Base-by-base conservation (phyloP, 2,888 invertebrate species). In the Axea sp. region DNA sequence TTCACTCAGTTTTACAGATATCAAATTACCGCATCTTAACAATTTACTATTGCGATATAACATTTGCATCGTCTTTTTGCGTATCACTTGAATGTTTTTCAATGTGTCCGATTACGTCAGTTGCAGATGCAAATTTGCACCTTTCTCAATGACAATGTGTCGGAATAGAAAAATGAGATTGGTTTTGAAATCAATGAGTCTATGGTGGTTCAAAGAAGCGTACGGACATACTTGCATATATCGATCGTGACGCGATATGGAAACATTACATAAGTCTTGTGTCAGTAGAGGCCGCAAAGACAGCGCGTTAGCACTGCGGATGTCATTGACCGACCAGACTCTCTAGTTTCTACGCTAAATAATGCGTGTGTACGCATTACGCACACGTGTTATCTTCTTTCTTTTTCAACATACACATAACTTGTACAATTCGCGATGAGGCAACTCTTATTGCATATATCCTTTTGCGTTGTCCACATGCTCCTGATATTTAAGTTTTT, bases 251-350 rank as follows among this genome's bases (percentile, higher is more conserved):
- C 31, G 26, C 45, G 49, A 8, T 24, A 47, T 39, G 9, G 49
- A 53, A 35, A 60, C 72, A 51, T 73, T 68, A 68, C 75, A 59
- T 73, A 71, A 74, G 73, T 62, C 65, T 73, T 73, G 64, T 74
- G 75, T 75, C 51, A 74, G 64, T 43, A 22, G 31, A 62, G 75
- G 39, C 75, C 53, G 72, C 75, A 28, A 76, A 74, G 71, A 62
- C 68, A 67, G 53, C 67, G 64, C 49, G 69, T 65, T 71, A 75
- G 73, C 67, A 67, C 64, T 51, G 65, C 68, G 62, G 76, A 78
- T 78, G 77, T 77, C 77, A 75, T 77, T 77, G 78, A 78, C 78
- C 78, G 78, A 53, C 75, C 71, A 74, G 68, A 51, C 73, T 67
- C 64, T 65, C 69, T 65, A 45, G 71, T 72, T 75, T 75, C 75